These are phyloP conservation scores for Acleris holmiana DNA, from an alignment of 2,888 invertebrate species.

Conservation along the genomic window DNA sequence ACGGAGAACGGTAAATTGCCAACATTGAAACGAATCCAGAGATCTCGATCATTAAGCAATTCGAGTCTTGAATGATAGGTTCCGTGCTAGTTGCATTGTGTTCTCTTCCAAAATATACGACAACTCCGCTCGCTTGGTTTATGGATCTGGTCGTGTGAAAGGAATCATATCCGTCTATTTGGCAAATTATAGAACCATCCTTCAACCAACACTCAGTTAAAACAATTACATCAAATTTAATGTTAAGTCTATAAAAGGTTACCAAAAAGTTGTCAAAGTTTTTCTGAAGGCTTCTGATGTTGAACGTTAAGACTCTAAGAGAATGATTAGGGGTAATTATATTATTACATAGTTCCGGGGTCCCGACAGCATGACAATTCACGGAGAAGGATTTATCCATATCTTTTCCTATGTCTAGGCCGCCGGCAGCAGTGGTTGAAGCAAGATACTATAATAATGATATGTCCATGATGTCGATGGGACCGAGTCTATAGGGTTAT, in stretches of 20 bases:
- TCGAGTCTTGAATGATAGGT: background rate
- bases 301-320: constrained; percentile 1
- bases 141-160: background rate
- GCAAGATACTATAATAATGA: background rate
- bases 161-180: background rate
- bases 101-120: background rate
- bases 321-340: background rate
- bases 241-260: background rate
- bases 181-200: background rate
- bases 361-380: background rate
- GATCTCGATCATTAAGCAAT: background rate
- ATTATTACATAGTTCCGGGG: constrained; percentile 2
- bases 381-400: background rate
- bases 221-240: constrained; percentile 11
- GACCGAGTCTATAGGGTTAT: background rate
- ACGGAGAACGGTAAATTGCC: background rate
- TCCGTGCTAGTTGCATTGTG: background rate
- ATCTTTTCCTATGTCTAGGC: background rate
- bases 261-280: constrained; percentile 17
- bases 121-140: background rate
- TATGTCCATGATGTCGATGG: background rate
- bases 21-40: background rate
- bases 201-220: constrained; percentile 22
- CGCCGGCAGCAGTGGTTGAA: background rate
- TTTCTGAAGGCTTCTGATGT: constrained; percentile 17